Conservation (phyloP, 2,113 vertebrate species). For the Struthio camelus region DNA sequence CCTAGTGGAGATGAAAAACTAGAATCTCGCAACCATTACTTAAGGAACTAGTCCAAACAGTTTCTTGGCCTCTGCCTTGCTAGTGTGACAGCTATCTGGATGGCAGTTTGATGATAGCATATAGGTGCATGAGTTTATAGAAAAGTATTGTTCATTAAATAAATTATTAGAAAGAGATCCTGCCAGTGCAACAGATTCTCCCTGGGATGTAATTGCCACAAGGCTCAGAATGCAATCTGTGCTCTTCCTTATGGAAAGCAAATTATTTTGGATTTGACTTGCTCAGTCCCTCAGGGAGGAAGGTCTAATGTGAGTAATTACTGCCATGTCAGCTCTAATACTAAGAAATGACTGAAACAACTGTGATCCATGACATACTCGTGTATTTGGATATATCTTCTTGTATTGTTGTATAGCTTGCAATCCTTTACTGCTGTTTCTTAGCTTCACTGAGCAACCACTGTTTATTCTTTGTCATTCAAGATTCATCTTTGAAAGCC, state of each 20-base stretch:
- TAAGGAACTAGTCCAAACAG: neutral
- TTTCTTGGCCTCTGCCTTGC: neutral
- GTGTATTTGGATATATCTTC: neutral
- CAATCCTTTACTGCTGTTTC: neutral
- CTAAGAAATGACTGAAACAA: neutral
- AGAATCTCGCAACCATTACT: neutral
- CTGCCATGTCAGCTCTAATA: neutral
- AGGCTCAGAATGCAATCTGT: neutral
- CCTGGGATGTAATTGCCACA: neutral
- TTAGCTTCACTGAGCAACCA: neutral
- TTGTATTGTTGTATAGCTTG: neutral
- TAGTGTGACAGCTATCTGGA: neutral
- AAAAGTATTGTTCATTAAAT: neutral
- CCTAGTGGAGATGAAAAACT: neutral
- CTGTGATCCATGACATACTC: neutral
- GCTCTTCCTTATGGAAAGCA: neutral
- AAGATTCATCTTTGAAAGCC: conserved; percentile 21
- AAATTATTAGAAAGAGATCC: neutral
- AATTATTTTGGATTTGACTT: neutral
- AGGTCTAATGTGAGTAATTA: neutral
- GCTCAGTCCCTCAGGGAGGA: neutral
- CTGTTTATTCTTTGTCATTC: neutral
- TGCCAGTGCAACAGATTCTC: neutral
- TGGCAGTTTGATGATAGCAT: neutral
- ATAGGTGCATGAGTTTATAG: accelerated